phyloP scores from a whole-genome alignment of 2,797 vertebrate species.

The Acipenser ruthenus region DNA sequence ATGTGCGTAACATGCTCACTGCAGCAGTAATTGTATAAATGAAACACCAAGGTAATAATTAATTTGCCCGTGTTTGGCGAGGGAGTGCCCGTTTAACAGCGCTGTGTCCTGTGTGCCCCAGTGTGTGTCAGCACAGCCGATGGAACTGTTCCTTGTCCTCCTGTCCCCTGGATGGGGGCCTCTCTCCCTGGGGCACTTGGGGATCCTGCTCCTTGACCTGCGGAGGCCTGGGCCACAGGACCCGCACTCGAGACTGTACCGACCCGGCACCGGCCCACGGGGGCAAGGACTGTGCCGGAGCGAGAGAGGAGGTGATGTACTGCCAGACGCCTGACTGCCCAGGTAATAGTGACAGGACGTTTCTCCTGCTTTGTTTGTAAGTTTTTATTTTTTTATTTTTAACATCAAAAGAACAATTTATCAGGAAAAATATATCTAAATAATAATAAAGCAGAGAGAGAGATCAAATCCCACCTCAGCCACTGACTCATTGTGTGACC shows the following conservation, averaged over 20 bases:
- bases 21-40: too few species aligned
- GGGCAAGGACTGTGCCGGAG: constrained; percentile 58
- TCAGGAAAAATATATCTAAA: too few species aligned
- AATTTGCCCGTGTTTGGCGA: too few species aligned
- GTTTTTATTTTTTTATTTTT: background rate
- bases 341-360: constrained; percentile 40
- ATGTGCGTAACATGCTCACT: too few species aligned
- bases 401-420: too few species aligned
- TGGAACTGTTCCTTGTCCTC: constrained; percentile 62
- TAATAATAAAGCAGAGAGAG: too few species aligned
- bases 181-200: constrained; percentile 69
- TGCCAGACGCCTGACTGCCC: constrained; percentile 71
- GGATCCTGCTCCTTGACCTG: constrained; percentile 68
- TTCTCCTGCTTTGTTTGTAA: background rate
- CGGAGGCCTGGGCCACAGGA: constrained; percentile 70
- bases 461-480: too few species aligned
- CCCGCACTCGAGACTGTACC: constrained; percentile 54
- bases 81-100: too few species aligned
- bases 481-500: too few species aligned
- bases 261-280: constrained; percentile 48
- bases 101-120: constrained; percentile 25
- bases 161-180: constrained; percentile 54
- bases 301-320: constrained; percentile 56
- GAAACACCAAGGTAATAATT: too few species aligned
- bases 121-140: constrained; percentile 60